Base-by-base conservation (phyloP, 2,888 invertebrate species). In the Gortyna flavago region DNA sequence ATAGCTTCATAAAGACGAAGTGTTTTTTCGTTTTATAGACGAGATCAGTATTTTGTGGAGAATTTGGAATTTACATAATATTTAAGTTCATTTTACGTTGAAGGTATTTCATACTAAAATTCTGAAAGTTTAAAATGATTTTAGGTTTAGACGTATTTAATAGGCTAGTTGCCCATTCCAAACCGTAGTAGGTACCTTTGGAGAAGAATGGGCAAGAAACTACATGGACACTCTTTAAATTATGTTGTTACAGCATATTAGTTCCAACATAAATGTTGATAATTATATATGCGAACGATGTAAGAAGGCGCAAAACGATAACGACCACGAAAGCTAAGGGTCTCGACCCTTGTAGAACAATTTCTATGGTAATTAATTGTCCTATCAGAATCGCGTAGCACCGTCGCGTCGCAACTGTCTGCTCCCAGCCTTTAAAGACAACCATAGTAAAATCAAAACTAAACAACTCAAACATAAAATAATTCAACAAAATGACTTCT, bases 1-100 rank as follows among this genome's bases (percentile, higher is more conserved):
- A 84, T 64, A 16, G 59, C 67, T 80, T 84, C 59, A 71, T 80
- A 64, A 74, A 67, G 67, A n/a, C 61, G 41, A 51, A 38, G n/a
- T 25, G 61, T 38, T 71, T 78, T 59, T 41, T 67, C 4, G 0
- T 66, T 77, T 67, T 83, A 83, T 68, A 68, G 71, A 38, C n/a
- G 13, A 41, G 18, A 51, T 62, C 29, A 48, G 57, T 57, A 57
- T 82, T 83, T 59, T 59, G 68, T 38, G 6, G 25, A 51, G 1
- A 51, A 67, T 41, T 29, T 32, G 29, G n/a, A 11, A 25, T 77
- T 77, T 62, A 64, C 11, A 75, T 74, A 59, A 66, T 66, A 65
- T 25, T 66, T 66, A 29, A 16, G 9, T 51, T 48, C 0, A 16
- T 38, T 57, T 80, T 72, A 57, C 25, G 48, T 35, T 6, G 8